phyloP scores from a whole-genome alignment of 2,888 invertebrate genomes.

The Onthophagus sagittarius region DNA sequence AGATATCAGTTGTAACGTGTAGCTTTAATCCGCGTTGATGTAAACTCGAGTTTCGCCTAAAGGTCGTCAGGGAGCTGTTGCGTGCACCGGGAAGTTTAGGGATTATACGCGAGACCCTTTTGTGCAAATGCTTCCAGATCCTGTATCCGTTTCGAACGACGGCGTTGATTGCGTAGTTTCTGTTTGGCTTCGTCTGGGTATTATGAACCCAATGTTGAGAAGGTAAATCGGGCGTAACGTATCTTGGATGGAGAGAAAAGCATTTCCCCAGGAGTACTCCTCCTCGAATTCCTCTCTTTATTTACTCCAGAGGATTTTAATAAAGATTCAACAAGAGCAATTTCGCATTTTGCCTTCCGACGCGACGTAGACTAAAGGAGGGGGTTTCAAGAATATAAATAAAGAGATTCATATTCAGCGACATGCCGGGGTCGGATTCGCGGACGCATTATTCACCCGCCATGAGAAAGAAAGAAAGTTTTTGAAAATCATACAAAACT shows the following conservation, averaged over 20 bases:
- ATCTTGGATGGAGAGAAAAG: not conserved
- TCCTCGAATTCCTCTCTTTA: not conserved
- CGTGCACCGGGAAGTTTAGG: not conserved
- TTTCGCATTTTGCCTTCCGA: not conserved
- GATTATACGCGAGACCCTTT: not conserved
- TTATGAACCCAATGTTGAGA: not conserved
- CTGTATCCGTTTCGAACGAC: not conserved
- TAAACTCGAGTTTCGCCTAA: not conserved
- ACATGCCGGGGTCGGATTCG: not conserved
- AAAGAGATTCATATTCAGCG: not conserved
- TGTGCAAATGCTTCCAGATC: not conserved
- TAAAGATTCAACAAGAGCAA: not conserved
- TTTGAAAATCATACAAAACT: not conserved
- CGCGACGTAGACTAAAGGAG: not conserved
- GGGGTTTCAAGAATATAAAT: not conserved
- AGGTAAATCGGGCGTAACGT: not conserved
- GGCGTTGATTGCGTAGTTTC: not conserved
- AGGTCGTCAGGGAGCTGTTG: not conserved
- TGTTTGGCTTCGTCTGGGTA: not conserved
- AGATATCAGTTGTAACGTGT: not conserved
- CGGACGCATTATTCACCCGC: not conserved
- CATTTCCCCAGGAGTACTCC: not conserved
- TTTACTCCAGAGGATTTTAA: not conserved
- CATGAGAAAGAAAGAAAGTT: not conserved
- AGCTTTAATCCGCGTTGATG: not conserved